Evolutionary conservation across 2,113 vertebrate genomes (phyloP).

Genomic region (Sapajus apella): DNA sequence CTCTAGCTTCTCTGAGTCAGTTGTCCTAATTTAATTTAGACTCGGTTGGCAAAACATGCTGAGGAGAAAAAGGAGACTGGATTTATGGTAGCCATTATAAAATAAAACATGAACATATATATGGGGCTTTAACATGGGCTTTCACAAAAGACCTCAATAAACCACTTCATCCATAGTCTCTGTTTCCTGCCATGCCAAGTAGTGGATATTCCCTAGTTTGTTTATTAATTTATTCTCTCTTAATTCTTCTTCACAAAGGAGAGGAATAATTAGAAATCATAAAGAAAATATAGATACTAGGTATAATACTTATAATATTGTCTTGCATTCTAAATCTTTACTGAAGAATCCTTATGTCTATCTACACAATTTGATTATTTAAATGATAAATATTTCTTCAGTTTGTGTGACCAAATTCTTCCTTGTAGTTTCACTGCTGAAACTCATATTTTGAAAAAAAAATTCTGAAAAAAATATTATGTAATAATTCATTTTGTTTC

Average conservation of each 20-base stretch:
- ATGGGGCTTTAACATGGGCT: not conserved
- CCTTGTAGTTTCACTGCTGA: not conserved
- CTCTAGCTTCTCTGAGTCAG: not conserved
- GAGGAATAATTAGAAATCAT: not conserved
- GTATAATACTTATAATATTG: not conserved
- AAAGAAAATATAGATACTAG: not conserved
- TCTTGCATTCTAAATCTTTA: not conserved
- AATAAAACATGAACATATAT: not conserved
- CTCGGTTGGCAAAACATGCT: not conserved
- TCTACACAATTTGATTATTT: not conserved
- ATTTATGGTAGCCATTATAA: not conserved
- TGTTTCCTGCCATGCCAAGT: not conserved
- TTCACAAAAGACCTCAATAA: not conserved
- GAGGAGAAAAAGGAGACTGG: not conserved
- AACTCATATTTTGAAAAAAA: not conserved
- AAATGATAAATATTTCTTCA: not conserved
- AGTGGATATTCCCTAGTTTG: not conserved
- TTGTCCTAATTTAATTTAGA: slow-evolving; percentile 17
- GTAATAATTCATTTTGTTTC: not conserved
- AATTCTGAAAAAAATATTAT: not conserved
- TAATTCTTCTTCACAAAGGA: not conserved
- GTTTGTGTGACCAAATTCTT: not conserved
- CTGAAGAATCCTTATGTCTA: not conserved
- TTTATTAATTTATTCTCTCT: not conserved
- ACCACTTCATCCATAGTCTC: not conserved